A percentile compares a stretch with the other conserved stretches of the same genome.
These are phyloP conservation scores for Mongoloraphidia duomilia DNA, from an alignment of 2,888 invertebrate species.

Conservation along the genomic window DNA sequence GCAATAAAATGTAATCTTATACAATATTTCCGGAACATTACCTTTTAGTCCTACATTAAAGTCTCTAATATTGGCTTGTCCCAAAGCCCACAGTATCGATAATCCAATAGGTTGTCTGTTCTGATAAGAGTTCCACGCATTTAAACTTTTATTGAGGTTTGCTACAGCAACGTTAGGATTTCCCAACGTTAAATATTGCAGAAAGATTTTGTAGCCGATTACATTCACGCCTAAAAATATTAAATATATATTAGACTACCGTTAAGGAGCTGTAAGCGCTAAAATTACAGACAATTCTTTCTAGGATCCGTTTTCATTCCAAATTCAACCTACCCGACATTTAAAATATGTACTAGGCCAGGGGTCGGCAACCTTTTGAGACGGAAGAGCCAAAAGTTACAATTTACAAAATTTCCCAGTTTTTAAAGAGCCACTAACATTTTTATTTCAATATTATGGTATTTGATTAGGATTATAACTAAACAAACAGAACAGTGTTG, in stretches of 20 bases:
- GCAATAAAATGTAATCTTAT: too few relatives aligned
- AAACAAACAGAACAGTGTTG: too few relatives aligned
- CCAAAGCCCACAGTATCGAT: conserved; percentile 61
- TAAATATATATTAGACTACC: neutral
- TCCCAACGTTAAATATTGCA: conserved; percentile 52
- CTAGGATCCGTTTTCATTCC: too few relatives aligned
- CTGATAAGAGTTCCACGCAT: conserved; percentile 58
- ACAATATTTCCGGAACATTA: conserved; percentile 19
- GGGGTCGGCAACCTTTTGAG: too few relatives aligned
- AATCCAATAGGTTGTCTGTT: conserved; percentile 59
- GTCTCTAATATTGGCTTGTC: conserved; percentile 52
- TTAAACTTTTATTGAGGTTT: conserved; percentile 46
- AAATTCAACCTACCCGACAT: neutral
- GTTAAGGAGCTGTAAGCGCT: neutral
- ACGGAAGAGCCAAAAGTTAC: too few relatives aligned
- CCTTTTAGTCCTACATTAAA: conserved; percentile 52
- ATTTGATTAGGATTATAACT: too few relatives aligned
- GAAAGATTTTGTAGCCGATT: conserved; percentile 53
- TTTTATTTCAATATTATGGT: too few relatives aligned
- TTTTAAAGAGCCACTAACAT: too few relatives aligned
- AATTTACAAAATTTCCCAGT: too few relatives aligned
- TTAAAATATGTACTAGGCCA: too few relatives aligned
- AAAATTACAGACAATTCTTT: neutral
- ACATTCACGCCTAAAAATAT: conserved; percentile 34
- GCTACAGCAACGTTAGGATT: conserved; percentile 47